Evolutionary conservation across 2,888 invertebrate genomes (phyloP).

Genomic region (Ormyrus rosae): DNA sequence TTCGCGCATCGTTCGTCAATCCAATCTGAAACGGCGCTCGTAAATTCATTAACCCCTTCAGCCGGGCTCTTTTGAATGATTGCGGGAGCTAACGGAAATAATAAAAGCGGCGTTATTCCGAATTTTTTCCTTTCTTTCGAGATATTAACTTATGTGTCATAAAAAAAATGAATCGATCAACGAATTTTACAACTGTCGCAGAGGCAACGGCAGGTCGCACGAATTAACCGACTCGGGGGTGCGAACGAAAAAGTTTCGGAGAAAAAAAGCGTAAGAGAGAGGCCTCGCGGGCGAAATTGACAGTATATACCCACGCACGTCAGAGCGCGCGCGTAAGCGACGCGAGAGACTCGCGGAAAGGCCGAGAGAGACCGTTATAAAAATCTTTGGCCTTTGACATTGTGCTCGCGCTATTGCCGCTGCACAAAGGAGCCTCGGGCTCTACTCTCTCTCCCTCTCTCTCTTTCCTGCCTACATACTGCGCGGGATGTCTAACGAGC

Average conservation of each 20-base stretch:
- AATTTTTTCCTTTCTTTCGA: no score
- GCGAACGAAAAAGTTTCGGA: not conserved
- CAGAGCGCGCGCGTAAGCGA: not conserved
- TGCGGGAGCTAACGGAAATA: no score
- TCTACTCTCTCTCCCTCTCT: not conserved
- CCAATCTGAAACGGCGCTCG: not conserved
- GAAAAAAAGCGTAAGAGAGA: not conserved
- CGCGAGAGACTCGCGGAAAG: not conserved
- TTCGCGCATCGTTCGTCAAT: constrained; percentile 21
- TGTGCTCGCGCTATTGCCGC: constrained; percentile 54
- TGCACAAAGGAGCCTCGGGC: constrained; percentile 62
- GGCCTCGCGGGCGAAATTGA: not conserved
- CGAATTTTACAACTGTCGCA: no score
- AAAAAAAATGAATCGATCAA: no score
- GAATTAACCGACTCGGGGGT: no score
- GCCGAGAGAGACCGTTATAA: constrained; percentile 60
- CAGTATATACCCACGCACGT: not conserved
- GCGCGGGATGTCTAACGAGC: constrained; percentile 68
- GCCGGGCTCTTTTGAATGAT: not conserved
- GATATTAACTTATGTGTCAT: no score
- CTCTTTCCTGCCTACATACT: not conserved
- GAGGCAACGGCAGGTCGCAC: no score
- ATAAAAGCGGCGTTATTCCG: no score
- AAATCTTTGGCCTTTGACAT: constrained; percentile 60
- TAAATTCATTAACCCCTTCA: not conserved